A percentile compares a stretch with the other conserved stretches of the same genome.
Evolutionary conservation across 92 coral and sea anemone genomes (phyloP).

Genomic region (Scolanthus callimorphus): DNA sequence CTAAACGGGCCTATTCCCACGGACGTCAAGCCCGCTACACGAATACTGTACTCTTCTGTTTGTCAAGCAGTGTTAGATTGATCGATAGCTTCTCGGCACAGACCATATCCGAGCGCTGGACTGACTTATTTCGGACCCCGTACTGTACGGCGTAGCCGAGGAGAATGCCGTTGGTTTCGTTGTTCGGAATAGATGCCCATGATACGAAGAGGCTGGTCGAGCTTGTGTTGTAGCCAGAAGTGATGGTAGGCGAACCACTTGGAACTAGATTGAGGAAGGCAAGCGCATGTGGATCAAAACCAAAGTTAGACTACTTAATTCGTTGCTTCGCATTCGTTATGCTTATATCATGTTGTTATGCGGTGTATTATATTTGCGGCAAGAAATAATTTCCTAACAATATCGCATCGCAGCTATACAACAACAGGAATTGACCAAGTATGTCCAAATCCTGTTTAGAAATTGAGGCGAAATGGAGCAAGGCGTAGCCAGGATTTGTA

Average conservation of each 20-base stretch:
- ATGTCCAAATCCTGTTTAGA: too few relatives aligned
- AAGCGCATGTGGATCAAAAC: too few relatives aligned
- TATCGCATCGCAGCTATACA: too few relatives aligned
- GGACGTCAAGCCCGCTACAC: conserved; percentile 33
- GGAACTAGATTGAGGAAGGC: too few relatives aligned
- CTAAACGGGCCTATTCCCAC: conserved; percentile 1
- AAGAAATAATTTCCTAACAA: too few relatives aligned
- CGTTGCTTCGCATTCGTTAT: too few relatives aligned
- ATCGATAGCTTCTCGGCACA: neutral
- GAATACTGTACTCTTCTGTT: conserved; percentile 29
- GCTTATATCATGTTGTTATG: too few relatives aligned
- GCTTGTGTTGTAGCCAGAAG: conserved; percentile 53
- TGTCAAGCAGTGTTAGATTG: neutral
- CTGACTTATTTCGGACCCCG: neutral
- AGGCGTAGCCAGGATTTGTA: too few relatives aligned
- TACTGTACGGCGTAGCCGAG: neutral
- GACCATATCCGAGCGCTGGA: neutral
- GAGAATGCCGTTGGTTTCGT: neutral
- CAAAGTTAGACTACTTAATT: too few relatives aligned
- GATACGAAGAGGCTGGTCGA: conserved; percentile 59
- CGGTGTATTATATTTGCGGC: too few relatives aligned
- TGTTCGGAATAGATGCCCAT: conserved; percentile 42
- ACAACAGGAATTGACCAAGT: too few relatives aligned
- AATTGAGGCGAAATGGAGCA: too few relatives aligned
- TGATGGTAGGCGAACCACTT: conserved; percentile 29